These are phyloP conservation scores for Nansenia antarctica DNA, from an alignment of 2,113 vertebrate genomes.

Conservation along the genomic window DNA sequence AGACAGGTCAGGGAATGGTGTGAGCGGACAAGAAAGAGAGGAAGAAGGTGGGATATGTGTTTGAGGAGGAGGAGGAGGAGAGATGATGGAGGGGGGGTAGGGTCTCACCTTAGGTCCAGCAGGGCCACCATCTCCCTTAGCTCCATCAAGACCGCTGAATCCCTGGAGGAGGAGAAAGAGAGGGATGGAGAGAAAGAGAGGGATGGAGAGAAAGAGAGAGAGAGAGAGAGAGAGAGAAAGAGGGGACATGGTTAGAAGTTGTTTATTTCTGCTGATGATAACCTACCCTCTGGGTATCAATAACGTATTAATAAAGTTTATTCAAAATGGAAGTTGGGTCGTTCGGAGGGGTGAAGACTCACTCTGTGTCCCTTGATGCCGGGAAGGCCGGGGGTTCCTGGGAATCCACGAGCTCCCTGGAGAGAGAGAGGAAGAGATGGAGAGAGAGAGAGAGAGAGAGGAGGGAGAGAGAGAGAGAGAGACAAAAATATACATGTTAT, in stretches of 20 bases:
- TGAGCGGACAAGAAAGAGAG: neutral
- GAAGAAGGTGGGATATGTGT: neutral
- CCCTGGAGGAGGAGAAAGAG: conserved; percentile 73
- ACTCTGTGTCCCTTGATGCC: conserved; percentile 99
- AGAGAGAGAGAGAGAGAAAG: neutral
- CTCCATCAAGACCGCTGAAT: conserved; percentile 96
- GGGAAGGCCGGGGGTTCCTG: conserved; percentile 95
- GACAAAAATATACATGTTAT: too few relatives aligned
- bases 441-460: neutral
- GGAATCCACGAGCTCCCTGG: conserved; percentile 95
- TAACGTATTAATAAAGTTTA: too few relatives aligned
- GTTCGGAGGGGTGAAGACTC: conserved; percentile 63
- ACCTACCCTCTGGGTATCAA: too few relatives aligned
- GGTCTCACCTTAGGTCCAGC: conserved; percentile 93
- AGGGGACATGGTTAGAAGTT: neutral
- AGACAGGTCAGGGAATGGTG: neutral
- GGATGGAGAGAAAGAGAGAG: neutral
- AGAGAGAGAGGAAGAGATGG: neutral
- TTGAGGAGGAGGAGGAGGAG: neutral
- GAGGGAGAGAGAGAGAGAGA: neutral
- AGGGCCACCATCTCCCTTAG: conserved; percentile 92
- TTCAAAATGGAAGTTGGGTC: too few relatives aligned
- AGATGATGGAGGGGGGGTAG: neutral
- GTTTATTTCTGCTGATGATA: too few relatives aligned
- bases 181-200: neutral